These are phyloP conservation scores for Oligia latruncula DNA, from an alignment of 2,888 invertebrate species.

Conservation along the genomic window DNA sequence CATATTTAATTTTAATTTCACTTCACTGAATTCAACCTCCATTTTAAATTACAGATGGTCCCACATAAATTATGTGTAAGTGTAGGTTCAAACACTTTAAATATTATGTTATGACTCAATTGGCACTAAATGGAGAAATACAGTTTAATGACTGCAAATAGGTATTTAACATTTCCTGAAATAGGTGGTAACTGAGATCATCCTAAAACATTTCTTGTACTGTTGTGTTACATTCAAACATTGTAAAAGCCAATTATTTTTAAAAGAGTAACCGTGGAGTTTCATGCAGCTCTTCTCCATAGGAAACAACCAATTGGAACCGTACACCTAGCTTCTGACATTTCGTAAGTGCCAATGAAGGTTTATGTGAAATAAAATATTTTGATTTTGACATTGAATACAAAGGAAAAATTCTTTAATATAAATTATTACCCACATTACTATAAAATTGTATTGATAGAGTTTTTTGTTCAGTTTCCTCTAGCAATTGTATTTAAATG, in stretches of 20 bases:
- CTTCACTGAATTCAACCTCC: no score
- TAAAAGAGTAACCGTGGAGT: no score
- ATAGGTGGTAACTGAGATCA: slow-evolving; percentile 7
- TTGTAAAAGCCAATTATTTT: no score
- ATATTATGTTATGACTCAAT: slow-evolving; percentile 15
- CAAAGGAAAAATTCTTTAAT: slow-evolving; percentile 12
- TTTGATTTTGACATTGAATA: background rate
- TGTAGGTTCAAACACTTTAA: background rate
- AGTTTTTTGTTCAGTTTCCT: slow-evolving; percentile 41
- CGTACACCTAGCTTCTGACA: no score
- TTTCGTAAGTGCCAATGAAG: no score
- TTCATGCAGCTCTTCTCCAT: no score
- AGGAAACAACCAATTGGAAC: no score
- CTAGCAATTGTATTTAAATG: slow-evolving; percentile 55
- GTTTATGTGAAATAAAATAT: no score
- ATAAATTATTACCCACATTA: slow-evolving; percentile 26
- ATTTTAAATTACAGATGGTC: no score
- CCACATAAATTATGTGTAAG: slow-evolving; percentile 4
- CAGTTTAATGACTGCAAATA: background rate
- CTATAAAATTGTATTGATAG: slow-evolving; percentile 18
- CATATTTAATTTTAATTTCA: no score
- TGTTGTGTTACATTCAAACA: background rate
- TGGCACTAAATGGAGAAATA: background rate
- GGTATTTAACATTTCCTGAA: slow-evolving; percentile 10
- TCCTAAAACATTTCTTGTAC: background rate